Conservation (phyloP, 2,113 vertebrate species). For the Syngnathus typhle region DNA sequence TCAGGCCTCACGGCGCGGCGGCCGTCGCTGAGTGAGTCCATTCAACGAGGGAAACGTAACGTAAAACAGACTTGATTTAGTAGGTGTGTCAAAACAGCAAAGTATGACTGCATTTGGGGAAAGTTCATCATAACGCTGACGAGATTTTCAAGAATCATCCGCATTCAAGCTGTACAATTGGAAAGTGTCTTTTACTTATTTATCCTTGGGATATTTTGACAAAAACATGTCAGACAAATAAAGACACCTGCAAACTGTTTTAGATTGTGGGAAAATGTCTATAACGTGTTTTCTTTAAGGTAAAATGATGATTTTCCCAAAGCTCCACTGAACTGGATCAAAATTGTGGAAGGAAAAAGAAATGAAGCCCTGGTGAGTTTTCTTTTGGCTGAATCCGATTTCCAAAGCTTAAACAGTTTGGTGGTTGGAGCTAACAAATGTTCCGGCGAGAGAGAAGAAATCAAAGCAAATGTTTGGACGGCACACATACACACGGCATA, state of each 20-base stretch:
- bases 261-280: not conserved
- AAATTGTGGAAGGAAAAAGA: slow-evolving; percentile 28
- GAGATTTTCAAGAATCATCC: not conserved
- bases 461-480: slow-evolving; percentile 36
- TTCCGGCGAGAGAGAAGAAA: slow-evolving; percentile 52
- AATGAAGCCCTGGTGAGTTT: slow-evolving; percentile 51
- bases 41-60: slow-evolving; percentile 24
- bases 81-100: slow-evolving; percentile 1
- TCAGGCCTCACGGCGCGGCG: slow-evolving; percentile 23
- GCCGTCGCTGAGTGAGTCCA: slow-evolving; percentile 39
- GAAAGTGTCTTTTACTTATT: not conserved
- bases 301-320: not conserved
- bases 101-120: not conserved
- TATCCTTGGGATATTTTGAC: not conserved
- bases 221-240: not conserved
- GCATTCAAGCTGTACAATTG: not conserved
- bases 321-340: not conserved
- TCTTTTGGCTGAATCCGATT: slow-evolving; percentile 59
- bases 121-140: not conserved
- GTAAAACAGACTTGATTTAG: slow-evolving; percentile 14
- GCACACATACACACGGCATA: slow-evolving; percentile 33
- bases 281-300: not conserved
- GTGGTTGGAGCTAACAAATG: slow-evolving; percentile 64
- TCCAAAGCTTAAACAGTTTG: slow-evolving; percentile 64
- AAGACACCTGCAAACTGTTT: not conserved